These are phyloP conservation scores for Leptobrachium ailaonicum DNA, from an alignment of 2,113 vertebrate species.

Conservation along the genomic window DNA sequence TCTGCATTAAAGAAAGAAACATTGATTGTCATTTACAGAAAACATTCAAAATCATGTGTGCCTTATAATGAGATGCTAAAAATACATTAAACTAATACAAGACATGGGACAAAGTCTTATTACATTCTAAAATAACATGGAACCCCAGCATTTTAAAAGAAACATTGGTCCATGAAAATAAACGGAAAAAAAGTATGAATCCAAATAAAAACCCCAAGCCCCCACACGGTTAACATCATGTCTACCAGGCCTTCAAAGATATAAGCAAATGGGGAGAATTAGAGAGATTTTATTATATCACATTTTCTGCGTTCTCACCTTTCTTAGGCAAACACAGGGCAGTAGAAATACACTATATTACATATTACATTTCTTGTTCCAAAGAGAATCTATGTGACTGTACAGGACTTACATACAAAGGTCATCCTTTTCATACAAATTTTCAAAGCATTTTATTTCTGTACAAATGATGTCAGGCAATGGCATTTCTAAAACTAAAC, in stretches of 20 bases:
- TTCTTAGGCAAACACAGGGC: constrained; percentile 62
- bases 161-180: constrained; percentile 67
- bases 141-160: constrained; percentile 67
- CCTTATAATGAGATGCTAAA: constrained; percentile 79
- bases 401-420: constrained; percentile 54
- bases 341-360: constrained; percentile 63
- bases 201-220: constrained; percentile 47
- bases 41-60: constrained; percentile 87
- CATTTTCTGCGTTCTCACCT: constrained; percentile 55
- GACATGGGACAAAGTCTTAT: constrained; percentile 72
- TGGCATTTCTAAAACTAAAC: constrained; percentile 41
- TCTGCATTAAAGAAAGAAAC: constrained; percentile 80
- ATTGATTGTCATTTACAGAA: constrained; percentile 91
- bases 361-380: constrained; percentile 55
- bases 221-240: constrained; percentile 67
- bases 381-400: constrained; percentile 58
- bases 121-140: constrained; percentile 83
- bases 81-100: constrained; percentile 77
- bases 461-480: constrained; percentile 57
- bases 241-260: constrained; percentile 67
- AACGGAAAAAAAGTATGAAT: constrained; percentile 59
- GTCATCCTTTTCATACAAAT: constrained; percentile 58
- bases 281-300: constrained; percentile 60
- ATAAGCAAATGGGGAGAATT: constrained; percentile 44
- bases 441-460: constrained; percentile 57